Evolutionary conservation across 2,797 vertebrate genomes (phyloP).

Genomic region (Heterohyrax brucei): DNA sequence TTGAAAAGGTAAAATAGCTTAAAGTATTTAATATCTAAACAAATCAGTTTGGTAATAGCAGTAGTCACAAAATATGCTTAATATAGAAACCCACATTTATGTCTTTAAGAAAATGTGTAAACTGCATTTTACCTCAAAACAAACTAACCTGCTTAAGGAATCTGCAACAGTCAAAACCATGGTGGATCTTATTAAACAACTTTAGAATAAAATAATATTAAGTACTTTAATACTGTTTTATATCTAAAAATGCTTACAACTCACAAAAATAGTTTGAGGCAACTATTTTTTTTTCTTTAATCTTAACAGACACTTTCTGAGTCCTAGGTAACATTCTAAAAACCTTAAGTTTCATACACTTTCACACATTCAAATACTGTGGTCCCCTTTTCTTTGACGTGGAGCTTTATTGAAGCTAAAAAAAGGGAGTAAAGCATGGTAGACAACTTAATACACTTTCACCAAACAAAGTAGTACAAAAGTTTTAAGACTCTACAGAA

Average conservation of each 20-base stretch:
- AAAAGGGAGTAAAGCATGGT: constrained; percentile 85
- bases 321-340: constrained; percentile 86
- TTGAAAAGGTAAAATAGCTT: constrained; percentile 87
- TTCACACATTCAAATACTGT: constrained; percentile 89
- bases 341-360: constrained; percentile 84
- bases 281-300: constrained; percentile 86
- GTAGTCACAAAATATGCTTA: constrained; percentile 90
- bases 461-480: constrained; percentile 91
- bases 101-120: constrained; percentile 87
- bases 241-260: constrained; percentile 85
- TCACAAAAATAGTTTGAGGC: constrained; percentile 88
- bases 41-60: constrained; percentile 87
- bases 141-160: constrained; percentile 88
- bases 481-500: constrained; percentile 87
- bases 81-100: constrained; percentile 89
- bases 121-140: constrained; percentile 85
- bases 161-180: constrained; percentile 82
- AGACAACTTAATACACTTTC: constrained; percentile 89
- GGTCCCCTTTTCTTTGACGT: constrained; percentile 88
- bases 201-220: constrained; percentile 83
- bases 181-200: constrained; percentile 85
- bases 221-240: constrained; percentile 81
- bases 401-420: constrained; percentile 76
- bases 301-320: constrained; percentile 85
- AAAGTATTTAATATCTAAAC: constrained; percentile 87